phyloP scores from a whole-genome alignment of 1,140 invertebrate genomes.

The Adoxophyes honmai region DNA sequence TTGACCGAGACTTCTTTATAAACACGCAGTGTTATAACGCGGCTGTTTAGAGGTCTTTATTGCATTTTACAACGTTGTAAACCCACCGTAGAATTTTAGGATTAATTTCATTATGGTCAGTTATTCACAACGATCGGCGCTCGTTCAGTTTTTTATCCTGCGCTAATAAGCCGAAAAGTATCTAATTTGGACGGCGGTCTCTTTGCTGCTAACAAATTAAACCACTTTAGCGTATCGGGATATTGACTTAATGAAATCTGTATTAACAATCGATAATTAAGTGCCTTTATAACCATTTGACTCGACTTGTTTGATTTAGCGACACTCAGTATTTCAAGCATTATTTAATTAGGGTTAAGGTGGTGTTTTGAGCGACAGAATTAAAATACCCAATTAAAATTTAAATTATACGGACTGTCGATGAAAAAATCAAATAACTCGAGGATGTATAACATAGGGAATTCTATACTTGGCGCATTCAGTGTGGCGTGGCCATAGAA shows the following conservation, averaged over 20 bases:
- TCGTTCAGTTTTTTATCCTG: slow-evolving; percentile 68
- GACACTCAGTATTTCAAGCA: slow-evolving; percentile 10
- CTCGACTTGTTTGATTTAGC: slow-evolving; percentile 44
- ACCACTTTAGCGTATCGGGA: slow-evolving; percentile 71
- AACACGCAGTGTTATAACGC: slow-evolving; percentile 59
- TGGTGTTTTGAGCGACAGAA: slow-evolving; percentile 11
- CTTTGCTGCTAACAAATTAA: slow-evolving; percentile 74
- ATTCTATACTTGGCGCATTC: not conserved
- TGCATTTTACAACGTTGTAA: slow-evolving; percentile 72
- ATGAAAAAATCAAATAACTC: not conserved
- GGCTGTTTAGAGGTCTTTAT: slow-evolving; percentile 69
- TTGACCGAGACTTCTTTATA: slow-evolving; percentile 30
- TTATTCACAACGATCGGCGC: slow-evolving; percentile 70
- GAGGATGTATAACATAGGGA: not conserved
- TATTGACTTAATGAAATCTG: slow-evolving; percentile 58
- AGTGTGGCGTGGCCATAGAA: not conserved
- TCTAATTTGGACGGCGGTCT: slow-evolving; percentile 71
- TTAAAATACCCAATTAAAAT: not conserved
- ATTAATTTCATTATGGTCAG: slow-evolving; percentile 77
- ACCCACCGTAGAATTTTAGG: slow-evolving; percentile 75
- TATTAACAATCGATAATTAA: slow-evolving; percentile 75
- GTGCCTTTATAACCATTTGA: slow-evolving; percentile 57
- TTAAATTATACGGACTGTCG: not conserved
- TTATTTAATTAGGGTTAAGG: slow-evolving; percentile 15
- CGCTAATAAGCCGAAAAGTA: slow-evolving; percentile 74